These are phyloP conservation scores for Thamnophis sirtalis DNA, from an alignment of 2,113 vertebrate species.

Conservation along the genomic window DNA sequence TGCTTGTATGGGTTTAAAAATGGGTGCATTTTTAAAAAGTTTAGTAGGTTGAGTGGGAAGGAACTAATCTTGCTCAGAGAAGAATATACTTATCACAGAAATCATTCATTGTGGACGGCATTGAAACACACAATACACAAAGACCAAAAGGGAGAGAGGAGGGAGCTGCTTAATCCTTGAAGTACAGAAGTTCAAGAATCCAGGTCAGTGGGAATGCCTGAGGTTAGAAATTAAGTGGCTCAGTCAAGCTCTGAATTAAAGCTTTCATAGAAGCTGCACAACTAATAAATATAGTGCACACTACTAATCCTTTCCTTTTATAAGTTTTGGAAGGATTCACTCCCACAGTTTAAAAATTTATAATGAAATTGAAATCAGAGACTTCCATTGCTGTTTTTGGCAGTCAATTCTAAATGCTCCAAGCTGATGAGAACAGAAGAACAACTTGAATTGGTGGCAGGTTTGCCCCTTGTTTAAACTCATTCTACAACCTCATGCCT, in stretches of 20 bases:
- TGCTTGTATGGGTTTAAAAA: not conserved
- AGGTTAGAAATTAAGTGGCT: slow-evolving; percentile 15
- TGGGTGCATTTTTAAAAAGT: not conserved
- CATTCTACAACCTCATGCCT: not conserved
- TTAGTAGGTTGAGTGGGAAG: not conserved
- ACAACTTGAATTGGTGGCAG: not conserved
- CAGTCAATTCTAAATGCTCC: not conserved
- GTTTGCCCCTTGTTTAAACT: slow-evolving; percentile 7
- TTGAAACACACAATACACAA: not conserved
- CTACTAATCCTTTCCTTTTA: slow-evolving; percentile 17
- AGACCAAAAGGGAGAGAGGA: not conserved
- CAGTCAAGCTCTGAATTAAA: slow-evolving; percentile 19
- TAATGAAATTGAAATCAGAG: not conserved
- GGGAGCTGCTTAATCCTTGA: not conserved
- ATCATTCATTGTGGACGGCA: not conserved
- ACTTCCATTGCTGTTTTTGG: slow-evolving; percentile 20
- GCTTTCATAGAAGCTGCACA: slow-evolving; percentile 14
- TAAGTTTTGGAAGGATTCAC: slow-evolving; percentile 13
- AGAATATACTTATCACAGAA: not conserved
- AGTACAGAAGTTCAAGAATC: slow-evolving; percentile 10
- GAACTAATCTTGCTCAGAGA: not conserved
- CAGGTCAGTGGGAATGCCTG: slow-evolving; percentile 8
- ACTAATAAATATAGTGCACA: not conserved
- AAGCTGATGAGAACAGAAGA: not conserved
- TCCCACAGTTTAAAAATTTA: slow-evolving; percentile 9